These are phyloP conservation scores for Crotalus viridis DNA, from an alignment of 2,113 vertebrate genomes.

Conservation along the genomic window DNA sequence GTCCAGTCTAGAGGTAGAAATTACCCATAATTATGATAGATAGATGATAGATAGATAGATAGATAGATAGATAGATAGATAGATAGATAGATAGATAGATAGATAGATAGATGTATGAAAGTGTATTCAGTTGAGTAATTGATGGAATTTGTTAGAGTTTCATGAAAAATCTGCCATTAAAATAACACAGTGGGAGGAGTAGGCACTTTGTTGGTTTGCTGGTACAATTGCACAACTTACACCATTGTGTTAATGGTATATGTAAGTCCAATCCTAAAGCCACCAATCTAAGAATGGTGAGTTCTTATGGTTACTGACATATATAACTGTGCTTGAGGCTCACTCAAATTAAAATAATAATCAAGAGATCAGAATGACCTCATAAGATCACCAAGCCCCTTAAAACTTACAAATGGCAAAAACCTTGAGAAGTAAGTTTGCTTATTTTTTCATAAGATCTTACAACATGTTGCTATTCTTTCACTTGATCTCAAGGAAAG, in stretches of 20 bases:
- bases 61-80: too few species aligned
- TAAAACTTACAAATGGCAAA: not conserved
- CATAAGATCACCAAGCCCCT: not conserved
- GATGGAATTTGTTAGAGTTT: not conserved
- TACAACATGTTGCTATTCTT: not conserved
- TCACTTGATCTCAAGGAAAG: not conserved
- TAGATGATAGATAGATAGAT: not conserved
- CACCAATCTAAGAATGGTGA: too few species aligned
- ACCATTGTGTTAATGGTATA: not conserved
- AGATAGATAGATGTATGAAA: too few species aligned
- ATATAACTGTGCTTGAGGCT: not conserved
- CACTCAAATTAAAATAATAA: not conserved
- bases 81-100: too few species aligned
- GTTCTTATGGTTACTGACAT: not conserved
- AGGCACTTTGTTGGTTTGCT: not conserved
- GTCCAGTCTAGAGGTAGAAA: conserved; percentile 91
- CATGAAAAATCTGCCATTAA: not conserved
- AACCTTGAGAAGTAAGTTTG: not conserved
- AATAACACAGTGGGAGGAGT: not conserved
- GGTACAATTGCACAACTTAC: not conserved
- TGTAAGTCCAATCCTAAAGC: too few species aligned
- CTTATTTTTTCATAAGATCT: not conserved
- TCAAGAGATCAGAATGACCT: not conserved
- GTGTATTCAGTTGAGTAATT: not conserved
- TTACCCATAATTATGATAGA: not conserved